Evolutionary conservation across 1,140 invertebrate species (phyloP).

Genomic region (Temnothorax longispinosus): DNA sequence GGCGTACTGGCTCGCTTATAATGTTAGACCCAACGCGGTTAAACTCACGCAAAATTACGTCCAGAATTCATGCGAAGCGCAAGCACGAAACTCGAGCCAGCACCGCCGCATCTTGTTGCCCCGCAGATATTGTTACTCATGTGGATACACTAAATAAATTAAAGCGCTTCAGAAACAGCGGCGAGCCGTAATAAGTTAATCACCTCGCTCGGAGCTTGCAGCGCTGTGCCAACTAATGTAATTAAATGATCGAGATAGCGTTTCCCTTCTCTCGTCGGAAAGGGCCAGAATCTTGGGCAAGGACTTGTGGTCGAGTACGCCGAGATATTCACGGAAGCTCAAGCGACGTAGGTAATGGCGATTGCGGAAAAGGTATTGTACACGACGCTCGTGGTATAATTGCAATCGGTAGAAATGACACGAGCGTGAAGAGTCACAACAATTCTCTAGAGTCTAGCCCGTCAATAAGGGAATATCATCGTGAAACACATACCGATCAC

Average conservation of each 20-base stretch:
- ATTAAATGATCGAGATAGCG: slow-evolving; percentile 64
- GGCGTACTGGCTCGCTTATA: slow-evolving; percentile 53
- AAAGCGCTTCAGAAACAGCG: slow-evolving; percentile 72
- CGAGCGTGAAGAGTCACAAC: slow-evolving; percentile 49
- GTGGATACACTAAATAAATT: slow-evolving; percentile 75
- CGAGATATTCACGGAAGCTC: not conserved
- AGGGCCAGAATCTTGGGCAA: not conserved
- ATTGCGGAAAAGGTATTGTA: slow-evolving; percentile 19
- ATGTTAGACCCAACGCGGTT: slow-evolving; percentile 63
- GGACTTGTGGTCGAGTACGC: not conserved
- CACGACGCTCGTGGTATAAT: slow-evolving; percentile 25
- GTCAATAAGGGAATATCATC: slow-evolving; percentile 62
- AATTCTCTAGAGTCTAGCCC: slow-evolving; percentile 39
- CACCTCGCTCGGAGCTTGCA: slow-evolving; percentile 63
- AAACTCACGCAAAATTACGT: slow-evolving; percentile 73
- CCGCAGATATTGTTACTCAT: slow-evolving; percentile 71
- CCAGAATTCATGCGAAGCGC: slow-evolving; percentile 44
- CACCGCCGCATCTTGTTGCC: slow-evolving; percentile 59
- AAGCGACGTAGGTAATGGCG: not conserved
- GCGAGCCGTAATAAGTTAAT: slow-evolving; percentile 72
- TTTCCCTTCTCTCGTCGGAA: not conserved
- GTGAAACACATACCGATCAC: slow-evolving; percentile 68
- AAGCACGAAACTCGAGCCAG: slow-evolving; percentile 23
- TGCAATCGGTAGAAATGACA: slow-evolving; percentile 34
- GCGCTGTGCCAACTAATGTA: slow-evolving; percentile 65